These are phyloP conservation scores for Troides helena DNA, from an alignment of 2,888 invertebrate species.

Conservation along the genomic window DNA sequence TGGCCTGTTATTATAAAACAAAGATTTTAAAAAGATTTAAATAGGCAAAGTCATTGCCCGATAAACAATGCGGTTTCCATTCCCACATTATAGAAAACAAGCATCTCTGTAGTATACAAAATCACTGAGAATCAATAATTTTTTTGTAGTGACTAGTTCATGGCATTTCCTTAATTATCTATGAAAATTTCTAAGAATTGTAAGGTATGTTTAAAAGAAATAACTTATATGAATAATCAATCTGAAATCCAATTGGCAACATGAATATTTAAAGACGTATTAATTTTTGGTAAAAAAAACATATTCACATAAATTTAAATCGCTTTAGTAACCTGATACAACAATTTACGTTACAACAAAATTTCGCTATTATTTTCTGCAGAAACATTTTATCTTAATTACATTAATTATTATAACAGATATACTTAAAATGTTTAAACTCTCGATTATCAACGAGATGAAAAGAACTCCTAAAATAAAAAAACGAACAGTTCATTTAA, in stretches of 20 bases:
- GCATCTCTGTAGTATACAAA: slow-evolving; percentile 2
- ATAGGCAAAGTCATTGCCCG: not conserved
- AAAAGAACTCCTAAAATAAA: slow-evolving; percentile 3
- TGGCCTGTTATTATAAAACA: not conserved
- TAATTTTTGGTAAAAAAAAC: not conserved
- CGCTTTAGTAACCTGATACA: not conserved
- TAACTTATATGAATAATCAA: not conserved
- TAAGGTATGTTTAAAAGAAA: too few species aligned
- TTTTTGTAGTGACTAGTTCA: not conserved
- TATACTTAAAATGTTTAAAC: not conserved
- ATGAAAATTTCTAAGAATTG: too few species aligned
- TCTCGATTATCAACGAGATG: not conserved
- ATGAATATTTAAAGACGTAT: not conserved
- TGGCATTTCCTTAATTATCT: too few species aligned
- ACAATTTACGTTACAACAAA: not conserved
- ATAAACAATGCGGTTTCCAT: slow-evolving; percentile 42
- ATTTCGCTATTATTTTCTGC: not conserved
- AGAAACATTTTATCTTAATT: not conserved
- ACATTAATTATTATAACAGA: not conserved
- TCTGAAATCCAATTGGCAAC: not conserved
- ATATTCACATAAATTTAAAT: not conserved
- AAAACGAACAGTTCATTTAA: slow-evolving; percentile 10
- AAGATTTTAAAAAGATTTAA: not conserved
- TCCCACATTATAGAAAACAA: slow-evolving; percentile 48
- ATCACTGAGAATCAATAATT: slow-evolving; percentile 4